phyloP scores from a whole-genome alignment of 1,140 invertebrate species.

The Stenopsyche tienmushanensis region DNA sequence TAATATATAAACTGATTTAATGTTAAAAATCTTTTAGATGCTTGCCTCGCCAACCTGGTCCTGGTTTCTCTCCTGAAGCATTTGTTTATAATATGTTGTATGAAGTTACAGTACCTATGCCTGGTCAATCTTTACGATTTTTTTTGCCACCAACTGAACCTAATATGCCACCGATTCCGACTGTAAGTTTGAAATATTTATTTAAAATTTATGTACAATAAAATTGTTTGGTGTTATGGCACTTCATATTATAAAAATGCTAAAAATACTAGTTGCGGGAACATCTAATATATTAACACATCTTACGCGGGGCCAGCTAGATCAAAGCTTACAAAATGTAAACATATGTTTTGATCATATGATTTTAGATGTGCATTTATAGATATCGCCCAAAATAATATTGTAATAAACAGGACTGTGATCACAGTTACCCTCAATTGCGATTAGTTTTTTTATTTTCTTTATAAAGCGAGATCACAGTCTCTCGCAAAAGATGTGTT shows the following conservation, averaged over 20 bases:
- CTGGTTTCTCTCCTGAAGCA: conserved; percentile 80
- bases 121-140: conserved; percentile 84
- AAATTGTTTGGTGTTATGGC: not conserved
- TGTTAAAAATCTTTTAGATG: conserved; percentile 56
- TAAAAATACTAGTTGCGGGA: too few relatives aligned
- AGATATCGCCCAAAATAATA: not conserved
- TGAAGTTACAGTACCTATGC: conserved; percentile 86
- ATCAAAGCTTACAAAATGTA: too few relatives aligned
- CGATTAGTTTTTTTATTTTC: not conserved
- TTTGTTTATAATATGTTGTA: conserved; percentile 95
- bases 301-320: too few relatives aligned
- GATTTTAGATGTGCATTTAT: not conserved
- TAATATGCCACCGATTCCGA: conserved; percentile 66
- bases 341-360: not conserved
- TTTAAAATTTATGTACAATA: too few relatives aligned
- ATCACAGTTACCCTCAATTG: not conserved
- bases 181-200: conserved; percentile 57
- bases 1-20: not conserved
- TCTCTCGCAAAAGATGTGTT: too few relatives aligned
- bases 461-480: too few relatives aligned
- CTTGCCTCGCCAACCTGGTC: conserved; percentile 69
- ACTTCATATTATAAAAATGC: not conserved
- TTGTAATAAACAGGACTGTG: not conserved
- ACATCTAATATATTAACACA: too few relatives aligned
- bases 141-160: conserved; percentile 74